Evolutionary conservation across 2,888 invertebrate genomes (phyloP), one percentile per base, ranked within the genome.

Genomic region (Tromatobia lineatoria): DNA sequence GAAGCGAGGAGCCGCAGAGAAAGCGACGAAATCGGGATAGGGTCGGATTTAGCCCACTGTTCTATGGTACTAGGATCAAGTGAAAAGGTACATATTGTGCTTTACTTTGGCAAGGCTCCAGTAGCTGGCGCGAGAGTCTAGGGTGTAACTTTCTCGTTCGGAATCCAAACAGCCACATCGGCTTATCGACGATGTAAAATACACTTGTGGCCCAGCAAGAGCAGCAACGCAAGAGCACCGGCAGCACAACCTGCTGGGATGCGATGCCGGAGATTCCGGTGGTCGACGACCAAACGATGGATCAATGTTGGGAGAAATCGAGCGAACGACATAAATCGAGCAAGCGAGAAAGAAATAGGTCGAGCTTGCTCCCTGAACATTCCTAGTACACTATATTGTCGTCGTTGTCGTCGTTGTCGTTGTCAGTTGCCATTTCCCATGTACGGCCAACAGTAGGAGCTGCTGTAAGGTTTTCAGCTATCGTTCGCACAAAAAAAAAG

Each of bases 81-180:
- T 83, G 83, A 79, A 79, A 83, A 79, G 85, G 79, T 81, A 86
- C 85, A 86, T 86, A 86, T 82, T 83, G 83, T 80, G 78, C 83
- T 87, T 88, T 83, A 69, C 84, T 87, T 80, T 90, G 89, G 90
- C 88, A 75, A 69, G 11, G 23, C 66, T 85, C 89, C 89, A 88
- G 83, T 38, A 54, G 47, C 57, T 50, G 74, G 82, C 71, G 70
- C 34, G 73, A 81, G 74, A 70, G 69, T 69, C 54, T 34, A 82
- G 83, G 77, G 85, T 83, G 80, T 85, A 86, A 87, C 85, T 88
- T 88, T 82, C 79, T 78, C 77, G 85, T 87, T 82, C 75, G 84
- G 29, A 87, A 88, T 87, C 88, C 85, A 82, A 87, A 88, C 83
- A 85, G 83, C 85, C 80, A 83, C 83, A 86, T 87, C 79, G 80